Percentiles rank a stretch among this genome's conserved stretches.
phyloP scores from a whole-genome alignment of 2,888 invertebrate genomes.

The Silvanus unidentatus region DNA sequence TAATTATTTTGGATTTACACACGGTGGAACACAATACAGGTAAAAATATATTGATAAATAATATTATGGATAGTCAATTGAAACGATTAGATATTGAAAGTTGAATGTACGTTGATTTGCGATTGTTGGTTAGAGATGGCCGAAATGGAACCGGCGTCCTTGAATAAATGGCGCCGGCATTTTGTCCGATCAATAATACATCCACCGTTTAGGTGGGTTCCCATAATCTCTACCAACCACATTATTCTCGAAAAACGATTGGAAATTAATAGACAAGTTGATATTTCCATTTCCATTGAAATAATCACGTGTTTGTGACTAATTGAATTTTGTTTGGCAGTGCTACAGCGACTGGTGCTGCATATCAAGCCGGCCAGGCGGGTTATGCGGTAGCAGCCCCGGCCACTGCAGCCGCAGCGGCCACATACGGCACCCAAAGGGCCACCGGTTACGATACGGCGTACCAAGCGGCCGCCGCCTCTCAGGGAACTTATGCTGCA shows the following conservation, averaged over 20 bases:
- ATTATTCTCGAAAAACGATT: not conserved
- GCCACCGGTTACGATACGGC: conserved; percentile 79
- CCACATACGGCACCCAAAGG: conserved; percentile 78
- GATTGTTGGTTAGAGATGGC: not conserved
- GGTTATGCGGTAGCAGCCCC: conserved; percentile 80
- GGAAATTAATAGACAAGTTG: too few species aligned
- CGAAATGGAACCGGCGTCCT: conserved; percentile 39
- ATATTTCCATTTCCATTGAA: not conserved
- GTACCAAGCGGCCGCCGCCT: conserved; percentile 74
- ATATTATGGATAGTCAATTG: not conserved
- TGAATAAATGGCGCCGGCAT: conserved; percentile 45
- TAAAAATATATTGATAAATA: conserved; percentile 48
- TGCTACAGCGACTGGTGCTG: conserved; percentile 67
- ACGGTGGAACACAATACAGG: conserved; percentile 90
- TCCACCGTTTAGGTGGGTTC: conserved; percentile 22
- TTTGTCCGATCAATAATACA: conserved; percentile 43
- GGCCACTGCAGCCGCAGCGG: conserved; percentile 75
- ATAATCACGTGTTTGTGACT: not conserved
- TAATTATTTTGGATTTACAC: conserved; percentile 93
- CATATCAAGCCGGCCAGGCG: conserved; percentile 77
- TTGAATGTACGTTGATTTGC: not conserved
- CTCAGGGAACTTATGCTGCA: conserved; percentile 61
- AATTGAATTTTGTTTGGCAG: conserved; percentile 38
- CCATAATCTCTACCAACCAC: not conserved
- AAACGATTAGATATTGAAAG: not conserved